Conservation (phyloP, 1,140 invertebrate species). For the Drosophila dunni region DNA sequence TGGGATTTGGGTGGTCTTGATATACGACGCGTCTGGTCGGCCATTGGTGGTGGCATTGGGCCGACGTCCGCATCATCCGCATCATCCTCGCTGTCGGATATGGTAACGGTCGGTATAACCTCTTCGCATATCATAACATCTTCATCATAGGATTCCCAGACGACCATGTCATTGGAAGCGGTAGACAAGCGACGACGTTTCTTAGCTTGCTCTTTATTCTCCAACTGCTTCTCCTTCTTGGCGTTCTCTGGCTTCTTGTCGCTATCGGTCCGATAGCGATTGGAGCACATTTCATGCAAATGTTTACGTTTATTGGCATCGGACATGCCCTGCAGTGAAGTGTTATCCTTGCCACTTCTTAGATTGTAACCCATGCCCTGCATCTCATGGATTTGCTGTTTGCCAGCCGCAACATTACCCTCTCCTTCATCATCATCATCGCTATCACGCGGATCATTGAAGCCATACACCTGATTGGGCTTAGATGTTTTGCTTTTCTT, state of each 20-base stretch:
- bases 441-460: constrained; percentile 48
- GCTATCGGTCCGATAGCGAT: constrained; percentile 44
- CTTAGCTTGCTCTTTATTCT: not conserved
- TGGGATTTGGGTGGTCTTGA: constrained; percentile 14
- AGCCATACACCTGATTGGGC: constrained; percentile 25
- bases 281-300: constrained; percentile 58
- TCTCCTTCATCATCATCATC: not conserved
- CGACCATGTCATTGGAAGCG: not conserved
- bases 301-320: constrained; percentile 41
- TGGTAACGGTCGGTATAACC: constrained; percentile 28
- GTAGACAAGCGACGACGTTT: constrained; percentile 32
- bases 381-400: constrained; percentile 1
- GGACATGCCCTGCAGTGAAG: not conserved
- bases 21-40: not conserved
- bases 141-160: constrained; percentile 59
- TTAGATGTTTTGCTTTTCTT: constrained; percentile 23
- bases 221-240: not conserved
- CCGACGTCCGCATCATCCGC: constrained; percentile 16
- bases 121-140: constrained; percentile 44
- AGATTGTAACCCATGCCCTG: constrained; percentile 54
- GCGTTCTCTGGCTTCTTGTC: not conserved
- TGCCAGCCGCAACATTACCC: no score
- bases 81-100: constrained; percentile 52
- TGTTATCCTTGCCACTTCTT: not conserved
- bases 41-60: not conserved